These are phyloP conservation scores for Drosophila arizonae DNA, from an alignment of 1,140 invertebrate genomes.

Conservation along the genomic window DNA sequence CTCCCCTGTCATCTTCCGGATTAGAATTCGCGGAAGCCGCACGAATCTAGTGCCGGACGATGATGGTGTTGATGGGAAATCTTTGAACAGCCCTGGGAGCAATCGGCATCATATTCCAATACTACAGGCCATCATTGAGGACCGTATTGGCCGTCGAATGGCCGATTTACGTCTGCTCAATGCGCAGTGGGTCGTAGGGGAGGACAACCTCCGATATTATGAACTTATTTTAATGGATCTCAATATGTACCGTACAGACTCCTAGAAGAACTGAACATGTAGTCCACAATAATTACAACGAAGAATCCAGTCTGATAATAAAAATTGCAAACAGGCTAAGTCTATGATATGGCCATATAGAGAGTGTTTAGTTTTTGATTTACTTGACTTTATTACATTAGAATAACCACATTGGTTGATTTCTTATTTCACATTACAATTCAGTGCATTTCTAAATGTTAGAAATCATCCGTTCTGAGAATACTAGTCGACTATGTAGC, in stretches of 20 bases:
- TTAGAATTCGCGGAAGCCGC: not conserved
- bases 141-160: slow-evolving; percentile 90
- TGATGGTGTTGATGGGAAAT: no score
- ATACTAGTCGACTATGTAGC: not conserved
- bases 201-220: not conserved
- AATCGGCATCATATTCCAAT: slow-evolving; percentile 97
- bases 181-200: slow-evolving; percentile 84
- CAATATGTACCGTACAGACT: not conserved
- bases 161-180: slow-evolving; percentile 97
- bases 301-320: no score
- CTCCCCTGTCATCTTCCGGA: not conserved
- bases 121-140: slow-evolving; percentile 88
- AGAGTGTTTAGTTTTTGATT: not conserved
- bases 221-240: not conserved
- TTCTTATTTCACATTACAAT: slow-evolving; percentile 56
- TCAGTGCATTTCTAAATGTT: slow-evolving; percentile 82
- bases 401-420: slow-evolving; percentile 13
- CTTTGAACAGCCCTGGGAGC: slow-evolving; percentile 87
- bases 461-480: slow-evolving; percentile 55
- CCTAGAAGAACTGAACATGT: slow-evolving; percentile 83
- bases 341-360: no score
- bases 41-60: no score
- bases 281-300: slow-evolving; percentile 45
- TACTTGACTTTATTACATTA: slow-evolving; percentile 27
- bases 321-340: no score